phyloP scores from a whole-genome alignment of 2,113 vertebrate species.

The Hippocampus barbouri region DNA sequence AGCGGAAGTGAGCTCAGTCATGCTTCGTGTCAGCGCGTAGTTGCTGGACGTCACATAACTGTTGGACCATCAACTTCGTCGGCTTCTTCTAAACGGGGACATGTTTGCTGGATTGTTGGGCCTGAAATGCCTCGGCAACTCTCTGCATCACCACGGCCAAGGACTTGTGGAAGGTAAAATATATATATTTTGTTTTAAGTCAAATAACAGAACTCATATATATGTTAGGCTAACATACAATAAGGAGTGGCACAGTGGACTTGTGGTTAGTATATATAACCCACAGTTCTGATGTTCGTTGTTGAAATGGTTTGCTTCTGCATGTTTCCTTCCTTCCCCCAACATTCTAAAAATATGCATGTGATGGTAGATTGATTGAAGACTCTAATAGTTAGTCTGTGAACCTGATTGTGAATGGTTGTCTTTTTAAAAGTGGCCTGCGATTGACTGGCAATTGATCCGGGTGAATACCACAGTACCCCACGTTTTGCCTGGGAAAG shows the following conservation, averaged over 20 bases:
- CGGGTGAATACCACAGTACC: neutral
- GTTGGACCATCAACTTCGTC: constrained; percentile 12
- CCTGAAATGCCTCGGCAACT: constrained; percentile 46
- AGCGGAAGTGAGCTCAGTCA: constrained; percentile 65
- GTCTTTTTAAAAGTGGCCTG: neutral
- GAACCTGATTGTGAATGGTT: neutral
- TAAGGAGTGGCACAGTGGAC: neutral
- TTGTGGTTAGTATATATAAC: neutral
- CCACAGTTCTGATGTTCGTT: neutral
- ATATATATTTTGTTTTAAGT: no score
- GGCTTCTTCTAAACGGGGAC: constrained; percentile 19
- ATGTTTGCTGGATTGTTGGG: constrained; percentile 73
- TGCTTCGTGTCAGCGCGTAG: constrained; percentile 7
- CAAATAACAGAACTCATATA: neutral
- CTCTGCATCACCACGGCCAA: constrained; percentile 42
- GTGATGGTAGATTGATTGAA: neutral
- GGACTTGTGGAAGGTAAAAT: constrained; percentile 52
- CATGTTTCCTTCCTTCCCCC: neutral
- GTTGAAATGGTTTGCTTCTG: neutral
- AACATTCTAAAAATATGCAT: neutral
- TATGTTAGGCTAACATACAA: no score
- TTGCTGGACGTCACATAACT: constrained; percentile 3
- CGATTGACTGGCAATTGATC: neutral
- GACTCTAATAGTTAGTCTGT: neutral
- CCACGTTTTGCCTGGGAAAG: neutral